phyloP scores from a whole-genome alignment of 2,113 vertebrate species.

The Arizona elegans region DNA sequence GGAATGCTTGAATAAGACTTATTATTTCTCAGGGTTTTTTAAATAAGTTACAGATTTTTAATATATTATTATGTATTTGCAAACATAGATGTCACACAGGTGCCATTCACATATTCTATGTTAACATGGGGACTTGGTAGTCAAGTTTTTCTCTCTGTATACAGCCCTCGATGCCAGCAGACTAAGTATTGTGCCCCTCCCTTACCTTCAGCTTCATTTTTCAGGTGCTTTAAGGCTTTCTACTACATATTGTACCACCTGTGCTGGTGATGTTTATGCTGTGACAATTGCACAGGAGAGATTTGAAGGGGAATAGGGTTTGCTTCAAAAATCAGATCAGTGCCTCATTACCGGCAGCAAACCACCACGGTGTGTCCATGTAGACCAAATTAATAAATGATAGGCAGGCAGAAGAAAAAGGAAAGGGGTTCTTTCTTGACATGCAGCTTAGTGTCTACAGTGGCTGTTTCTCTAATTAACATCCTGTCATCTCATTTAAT shows the following conservation, averaged over 20 bases:
- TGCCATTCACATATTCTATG: not conserved
- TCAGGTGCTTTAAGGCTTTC: not conserved
- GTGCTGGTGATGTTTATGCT: not conserved
- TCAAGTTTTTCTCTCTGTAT: not conserved
- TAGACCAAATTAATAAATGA: conserved; percentile 71
- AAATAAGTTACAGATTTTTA: not conserved
- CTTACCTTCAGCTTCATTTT: not conserved
- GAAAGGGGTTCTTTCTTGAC: conserved; percentile 56
- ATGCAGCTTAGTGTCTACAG: conserved; percentile 14
- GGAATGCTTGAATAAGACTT: not conserved
- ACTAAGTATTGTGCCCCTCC: too few species aligned
- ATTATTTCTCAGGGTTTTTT: not conserved
- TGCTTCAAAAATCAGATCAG: conserved; percentile 35
- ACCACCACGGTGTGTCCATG: conserved; percentile 21
- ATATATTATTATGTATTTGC: not conserved
- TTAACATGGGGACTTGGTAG: not conserved
- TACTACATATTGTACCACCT: accelerated
- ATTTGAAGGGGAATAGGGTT: conserved; percentile 51
- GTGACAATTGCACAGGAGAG: conserved; percentile 3
- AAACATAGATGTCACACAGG: not conserved
- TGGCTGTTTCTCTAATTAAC: conserved; percentile 50
- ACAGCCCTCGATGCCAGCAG: not conserved
- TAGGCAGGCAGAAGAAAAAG: conserved; percentile 53
- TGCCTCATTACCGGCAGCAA: conserved; percentile 48
- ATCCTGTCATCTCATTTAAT: conserved; percentile 50